Base-by-base conservation (phyloP, 2,797 vertebrate species). In the Coregonus sp. region DNA sequence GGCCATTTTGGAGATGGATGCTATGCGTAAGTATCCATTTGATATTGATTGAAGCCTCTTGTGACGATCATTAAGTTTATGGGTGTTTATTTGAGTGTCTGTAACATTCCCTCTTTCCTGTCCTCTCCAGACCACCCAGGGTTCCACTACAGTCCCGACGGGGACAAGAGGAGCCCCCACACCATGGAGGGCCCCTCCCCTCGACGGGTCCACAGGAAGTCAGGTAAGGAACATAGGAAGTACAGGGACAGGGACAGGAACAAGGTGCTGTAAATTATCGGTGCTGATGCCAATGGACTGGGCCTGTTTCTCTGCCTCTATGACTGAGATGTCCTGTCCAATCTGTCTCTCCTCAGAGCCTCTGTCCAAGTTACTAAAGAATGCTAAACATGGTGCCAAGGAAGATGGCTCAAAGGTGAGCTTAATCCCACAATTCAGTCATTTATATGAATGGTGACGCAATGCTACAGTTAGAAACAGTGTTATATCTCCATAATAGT, bases 1-100 rank as follows among this genome's bases (percentile, higher is more conserved):
- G 93, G 98, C 97, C 52, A 98, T 99, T 94, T 91, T 99, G 56
- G 98, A 99, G 90, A 99, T 99, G 98, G 98, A 99, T 91, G 96
- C 96, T 59, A 95, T 96, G 86, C 94, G 98, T 99, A 95, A 98
- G 97, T 97, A 61, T 2, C 25, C 51, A 25, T 67, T 33, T 63
- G 7, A 6, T 72, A 54, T 52, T 56, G 14, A 59, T 25, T 20
- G 51, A 51, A 74, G 66, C 14, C 25, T 37, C 18, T 65, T 66
- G 7, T 18, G 11, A 40, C 69, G 7, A 52, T 33, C 16, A 33
- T 35, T 61, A 2, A 1, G 1, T 78, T 69, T 7, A 35, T 1
- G 20, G 3, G 31, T 15, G 71, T 40, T 67, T 4, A 40, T 9
- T 25, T 61, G 40, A 40, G 40, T 47, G 40, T 61, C 9, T 20